These are phyloP conservation scores for Tetraneura akinire DNA, from an alignment of 1,140 invertebrate species.

Conservation along the genomic window DNA sequence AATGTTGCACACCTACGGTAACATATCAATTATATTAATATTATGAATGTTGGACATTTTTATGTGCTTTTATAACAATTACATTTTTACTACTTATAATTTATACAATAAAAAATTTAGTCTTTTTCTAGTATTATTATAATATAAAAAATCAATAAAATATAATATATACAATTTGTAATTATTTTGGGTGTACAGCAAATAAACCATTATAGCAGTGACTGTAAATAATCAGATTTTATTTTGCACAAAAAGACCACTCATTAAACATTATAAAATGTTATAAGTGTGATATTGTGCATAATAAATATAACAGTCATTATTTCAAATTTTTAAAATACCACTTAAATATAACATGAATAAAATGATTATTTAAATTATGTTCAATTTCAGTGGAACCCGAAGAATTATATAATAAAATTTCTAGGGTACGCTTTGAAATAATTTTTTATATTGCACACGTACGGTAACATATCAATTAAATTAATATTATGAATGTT, in stretches of 20 bases:
- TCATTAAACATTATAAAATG: not conserved
- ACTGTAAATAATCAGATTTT: constrained; percentile 20
- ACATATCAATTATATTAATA: not conserved
- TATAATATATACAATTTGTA: no score
- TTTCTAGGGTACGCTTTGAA: not conserved
- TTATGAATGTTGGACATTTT: constrained; percentile 7
- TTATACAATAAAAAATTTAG: no score
- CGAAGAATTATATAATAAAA: not conserved
- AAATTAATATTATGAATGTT: not conserved
- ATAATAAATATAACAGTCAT: no score
- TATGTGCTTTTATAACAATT: not conserved
- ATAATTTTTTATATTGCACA: not conserved
- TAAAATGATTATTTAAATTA: no score
- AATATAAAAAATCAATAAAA: no score
- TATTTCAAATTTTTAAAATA: no score
- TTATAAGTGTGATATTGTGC: constrained; percentile 16
- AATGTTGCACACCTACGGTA: not conserved
- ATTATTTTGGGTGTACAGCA: constrained; percentile 34
- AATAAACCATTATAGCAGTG: constrained; percentile 20
- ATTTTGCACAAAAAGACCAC: constrained; percentile 40
- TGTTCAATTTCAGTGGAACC: constrained; percentile 18
- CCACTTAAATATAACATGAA: no score
- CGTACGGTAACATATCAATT: not conserved
- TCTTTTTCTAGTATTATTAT: no score
- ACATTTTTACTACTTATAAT: no score